phyloP scores from a whole-genome alignment of 2,888 invertebrate species.

The Tachina grossa region DNA sequence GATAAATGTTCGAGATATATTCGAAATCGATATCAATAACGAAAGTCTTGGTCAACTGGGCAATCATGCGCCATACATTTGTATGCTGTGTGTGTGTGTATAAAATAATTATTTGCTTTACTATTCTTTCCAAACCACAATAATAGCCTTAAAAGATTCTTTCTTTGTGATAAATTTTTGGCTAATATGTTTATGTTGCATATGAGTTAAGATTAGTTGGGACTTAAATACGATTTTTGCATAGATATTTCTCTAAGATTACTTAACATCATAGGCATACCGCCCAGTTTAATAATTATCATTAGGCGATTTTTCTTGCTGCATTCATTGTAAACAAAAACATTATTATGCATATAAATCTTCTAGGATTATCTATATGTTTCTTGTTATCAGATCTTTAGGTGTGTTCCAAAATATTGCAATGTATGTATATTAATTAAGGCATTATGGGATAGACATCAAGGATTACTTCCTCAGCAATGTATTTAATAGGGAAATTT shows the following conservation, averaged over 20 bases:
- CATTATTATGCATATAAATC: conserved; percentile 59
- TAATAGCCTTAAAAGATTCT: conserved; percentile 41
- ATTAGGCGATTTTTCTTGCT: not conserved
- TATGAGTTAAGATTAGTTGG: conserved; percentile 41
- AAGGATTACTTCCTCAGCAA: not conserved
- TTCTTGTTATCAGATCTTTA: conserved; percentile 60
- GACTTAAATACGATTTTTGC: conserved; percentile 47
- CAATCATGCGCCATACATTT: not conserved
- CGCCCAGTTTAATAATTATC: conserved; percentile 5
- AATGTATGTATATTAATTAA: conserved; percentile 26
- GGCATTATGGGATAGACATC: not conserved
- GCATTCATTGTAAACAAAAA: not conserved
- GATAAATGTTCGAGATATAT: too few species aligned
- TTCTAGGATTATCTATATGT: conserved; percentile 17
- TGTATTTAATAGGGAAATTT: not conserved
- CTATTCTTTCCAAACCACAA: conserved; percentile 40
- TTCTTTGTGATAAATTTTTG: conserved; percentile 56
- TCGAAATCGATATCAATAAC: too few species aligned
- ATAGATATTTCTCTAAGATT: conserved; percentile 57
- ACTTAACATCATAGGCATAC: conserved; percentile 17
- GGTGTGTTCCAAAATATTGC: conserved; percentile 60
- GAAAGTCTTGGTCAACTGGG: too few species aligned
- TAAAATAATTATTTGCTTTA: not conserved
- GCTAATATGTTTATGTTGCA: conserved; percentile 15
- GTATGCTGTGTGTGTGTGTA: not conserved